phyloP scores from a whole-genome alignment of 35 echinoderm and acorn worm species.

The Heliocidaris erythrogramma region DNA sequence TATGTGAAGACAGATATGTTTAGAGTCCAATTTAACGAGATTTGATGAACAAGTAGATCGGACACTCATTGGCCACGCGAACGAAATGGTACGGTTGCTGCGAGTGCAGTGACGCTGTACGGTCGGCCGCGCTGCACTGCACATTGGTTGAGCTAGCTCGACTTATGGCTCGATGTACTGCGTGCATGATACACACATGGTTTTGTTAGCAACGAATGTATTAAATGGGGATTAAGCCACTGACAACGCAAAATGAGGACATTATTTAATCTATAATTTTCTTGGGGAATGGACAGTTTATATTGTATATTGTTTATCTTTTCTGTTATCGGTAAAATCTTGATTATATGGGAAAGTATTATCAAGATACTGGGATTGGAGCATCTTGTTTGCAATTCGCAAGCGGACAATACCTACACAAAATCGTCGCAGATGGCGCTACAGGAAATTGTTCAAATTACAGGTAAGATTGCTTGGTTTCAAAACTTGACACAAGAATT shows the following conservation, averaged over 20 bases:
- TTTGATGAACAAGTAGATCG: not conserved
- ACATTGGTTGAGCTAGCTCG: not conserved
- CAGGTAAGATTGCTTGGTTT: no score
- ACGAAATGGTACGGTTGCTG: not conserved
- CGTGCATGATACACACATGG: not conserved
- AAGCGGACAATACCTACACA: not conserved
- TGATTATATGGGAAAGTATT: not conserved
- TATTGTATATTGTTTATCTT: not conserved
- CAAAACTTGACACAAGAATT: no score
- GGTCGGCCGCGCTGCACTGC: not conserved
- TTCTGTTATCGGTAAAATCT: not conserved
- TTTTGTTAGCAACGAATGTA: not conserved
- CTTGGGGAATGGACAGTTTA: not conserved
- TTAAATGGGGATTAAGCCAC: not conserved
- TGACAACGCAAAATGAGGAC: not conserved
- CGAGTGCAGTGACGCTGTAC: not conserved
- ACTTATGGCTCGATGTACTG: not conserved
- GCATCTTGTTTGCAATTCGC: not conserved
- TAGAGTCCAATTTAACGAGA: not conserved
- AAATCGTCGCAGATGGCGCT: not conserved
- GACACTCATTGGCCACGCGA: not conserved
- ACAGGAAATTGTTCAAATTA: not conserved
- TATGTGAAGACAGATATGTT: slow-evolving; percentile 4
- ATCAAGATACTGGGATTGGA: not conserved
- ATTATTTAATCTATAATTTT: not conserved